These are phyloP conservation scores for Meteorus sp. DNA, from an alignment of 1,140 invertebrate species.

Conservation along the genomic window DNA sequence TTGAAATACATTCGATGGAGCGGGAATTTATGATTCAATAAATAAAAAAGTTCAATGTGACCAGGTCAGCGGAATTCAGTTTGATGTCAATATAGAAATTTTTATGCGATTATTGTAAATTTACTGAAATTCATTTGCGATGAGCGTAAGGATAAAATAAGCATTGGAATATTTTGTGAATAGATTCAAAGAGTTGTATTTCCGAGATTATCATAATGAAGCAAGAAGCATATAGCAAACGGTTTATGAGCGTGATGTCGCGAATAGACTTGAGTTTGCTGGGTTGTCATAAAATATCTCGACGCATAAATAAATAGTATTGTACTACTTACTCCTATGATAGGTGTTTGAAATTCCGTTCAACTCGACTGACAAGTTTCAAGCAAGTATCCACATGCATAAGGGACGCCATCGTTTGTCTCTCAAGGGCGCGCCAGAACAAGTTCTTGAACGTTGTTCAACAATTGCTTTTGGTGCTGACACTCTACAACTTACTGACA, in stretches of 20 bases:
- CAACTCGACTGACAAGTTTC: slow-evolving; percentile 64
- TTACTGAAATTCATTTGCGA: no score
- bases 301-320: neutral
- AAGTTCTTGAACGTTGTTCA: slow-evolving; percentile 76
- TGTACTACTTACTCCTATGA: neutral
- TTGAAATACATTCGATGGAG: no score
- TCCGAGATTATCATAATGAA: no score
- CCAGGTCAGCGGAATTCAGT: no score
- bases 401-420: slow-evolving; percentile 64
- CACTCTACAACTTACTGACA: slow-evolving; percentile 31
- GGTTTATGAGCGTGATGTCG: neutral
- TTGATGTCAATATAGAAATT: no score
- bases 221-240: neutral
- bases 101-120: no score
- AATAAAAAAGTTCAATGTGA: no score
- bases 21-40: no score
- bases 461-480: slow-evolving; percentile 70
- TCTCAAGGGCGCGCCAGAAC: slow-evolving; percentile 90
- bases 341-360: slow-evolving; percentile 40
- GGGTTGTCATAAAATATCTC: neutral
- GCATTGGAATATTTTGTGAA: no score
- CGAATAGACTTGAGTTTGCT: neutral
- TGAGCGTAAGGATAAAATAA: no score
- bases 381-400: slow-evolving; percentile 48
- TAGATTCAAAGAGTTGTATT: no score